phyloP scores from a whole-genome alignment of 2,113 vertebrate genomes.

The Scartelaos histophorus region DNA sequence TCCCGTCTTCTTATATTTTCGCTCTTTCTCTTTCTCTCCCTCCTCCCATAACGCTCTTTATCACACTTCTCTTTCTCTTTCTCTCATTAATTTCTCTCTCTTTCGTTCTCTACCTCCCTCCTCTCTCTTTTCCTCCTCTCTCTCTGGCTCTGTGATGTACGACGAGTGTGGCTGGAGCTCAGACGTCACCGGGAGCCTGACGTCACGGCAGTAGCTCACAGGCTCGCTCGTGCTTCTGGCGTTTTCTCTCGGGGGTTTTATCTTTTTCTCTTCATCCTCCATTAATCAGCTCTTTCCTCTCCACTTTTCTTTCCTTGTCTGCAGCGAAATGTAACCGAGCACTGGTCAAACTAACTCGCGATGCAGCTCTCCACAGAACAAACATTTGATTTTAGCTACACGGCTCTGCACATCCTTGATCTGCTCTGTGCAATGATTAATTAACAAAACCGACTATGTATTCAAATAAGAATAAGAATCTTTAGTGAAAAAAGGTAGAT shows the following conservation, averaged over 20 bases:
- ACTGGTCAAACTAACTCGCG: not conserved
- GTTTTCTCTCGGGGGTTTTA: slow-evolving; percentile 42
- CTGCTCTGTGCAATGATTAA: too few relatives aligned
- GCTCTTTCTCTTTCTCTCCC: too few relatives aligned
- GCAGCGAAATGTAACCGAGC: not conserved
- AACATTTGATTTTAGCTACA: slow-evolving; percentile 25
- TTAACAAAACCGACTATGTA: too few relatives aligned
- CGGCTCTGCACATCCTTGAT: too few relatives aligned
- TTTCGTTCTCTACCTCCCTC: not conserved
- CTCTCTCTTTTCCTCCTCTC: not conserved
- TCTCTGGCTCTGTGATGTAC: slow-evolving; percentile 59
- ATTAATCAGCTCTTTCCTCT: slow-evolving; percentile 15
- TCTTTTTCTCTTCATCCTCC: slow-evolving; percentile 31
- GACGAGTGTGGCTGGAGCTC: slow-evolving; percentile 57
- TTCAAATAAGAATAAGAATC: too few relatives aligned
- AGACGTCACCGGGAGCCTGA: slow-evolving; percentile 65
- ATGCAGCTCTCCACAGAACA: slow-evolving; percentile 17
- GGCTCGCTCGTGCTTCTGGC: slow-evolving; percentile 46
- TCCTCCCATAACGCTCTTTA: too few relatives aligned
- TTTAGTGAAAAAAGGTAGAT: too few relatives aligned
- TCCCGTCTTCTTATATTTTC: too few relatives aligned
- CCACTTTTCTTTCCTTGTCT: not conserved
- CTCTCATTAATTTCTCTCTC: too few relatives aligned
- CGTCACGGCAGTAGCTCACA: slow-evolving; percentile 64
- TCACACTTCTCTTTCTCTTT: too few relatives aligned